Evolutionary conservation across 2,113 vertebrate genomes (phyloP).

Genomic region (Ptilonorhynchus violaceus): DNA sequence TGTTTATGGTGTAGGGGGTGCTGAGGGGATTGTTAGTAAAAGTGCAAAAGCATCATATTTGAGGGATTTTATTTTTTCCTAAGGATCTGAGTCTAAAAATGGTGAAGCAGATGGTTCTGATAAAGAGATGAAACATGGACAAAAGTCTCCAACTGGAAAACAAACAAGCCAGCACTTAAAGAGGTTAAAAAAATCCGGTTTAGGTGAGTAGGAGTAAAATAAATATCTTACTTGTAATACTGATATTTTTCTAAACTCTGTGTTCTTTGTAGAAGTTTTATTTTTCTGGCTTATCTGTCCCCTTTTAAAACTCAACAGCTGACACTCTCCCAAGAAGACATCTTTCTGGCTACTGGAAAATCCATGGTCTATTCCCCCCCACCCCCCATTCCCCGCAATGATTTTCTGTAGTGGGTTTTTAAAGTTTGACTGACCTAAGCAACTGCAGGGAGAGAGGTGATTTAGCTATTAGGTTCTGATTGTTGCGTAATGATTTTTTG

Average conservation of each 20-base stretch:
- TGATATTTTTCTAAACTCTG: not conserved
- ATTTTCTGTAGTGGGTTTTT: not conserved
- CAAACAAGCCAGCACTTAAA: constrained; percentile 86
- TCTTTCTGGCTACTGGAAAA: not conserved
- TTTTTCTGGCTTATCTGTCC: not conserved
- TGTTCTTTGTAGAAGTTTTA: not conserved
- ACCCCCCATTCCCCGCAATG: not conserved
- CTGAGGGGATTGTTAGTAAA: constrained; percentile 12
- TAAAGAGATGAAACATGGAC: constrained; percentile 85
- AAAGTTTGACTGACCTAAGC: not conserved
- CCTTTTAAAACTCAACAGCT: not conserved
- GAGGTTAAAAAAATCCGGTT: constrained; percentile 85
- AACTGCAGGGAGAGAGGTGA: not conserved
- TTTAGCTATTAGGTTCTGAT: constrained; percentile 1
- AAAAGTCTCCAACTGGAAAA: constrained; percentile 83
- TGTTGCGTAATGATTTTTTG: not conserved
- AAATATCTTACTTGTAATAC: not conserved
- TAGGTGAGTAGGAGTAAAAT: constrained; percentile 76
- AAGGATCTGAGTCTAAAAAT: constrained; percentile 86
- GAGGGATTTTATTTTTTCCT: constrained; percentile 54
- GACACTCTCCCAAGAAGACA: not conserved
- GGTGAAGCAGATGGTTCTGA: constrained; percentile 85
- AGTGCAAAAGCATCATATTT: constrained; percentile 59
- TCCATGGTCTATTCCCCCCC: not conserved
- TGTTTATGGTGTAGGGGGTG: not conserved